These are phyloP conservation scores for Diabrotica virgifera DNA, from an alignment of 1,140 invertebrate genomes.

Conservation along the genomic window DNA sequence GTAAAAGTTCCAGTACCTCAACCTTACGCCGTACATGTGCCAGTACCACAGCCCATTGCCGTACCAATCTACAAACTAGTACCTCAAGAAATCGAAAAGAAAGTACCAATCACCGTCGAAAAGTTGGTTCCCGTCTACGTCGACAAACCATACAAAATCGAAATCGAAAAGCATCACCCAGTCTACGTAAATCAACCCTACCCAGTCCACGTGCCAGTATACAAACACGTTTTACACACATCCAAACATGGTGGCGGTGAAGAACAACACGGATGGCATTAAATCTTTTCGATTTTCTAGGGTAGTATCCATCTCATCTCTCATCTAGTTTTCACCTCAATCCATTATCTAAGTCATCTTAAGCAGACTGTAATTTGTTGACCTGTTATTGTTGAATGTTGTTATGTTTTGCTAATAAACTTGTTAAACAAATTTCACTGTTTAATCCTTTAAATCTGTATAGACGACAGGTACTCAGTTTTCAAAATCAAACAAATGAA, in stretches of 20 bases:
- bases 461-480: too few relatives aligned
- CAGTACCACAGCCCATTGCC: constrained; percentile 69
- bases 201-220: constrained; percentile 74
- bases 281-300: neutral
- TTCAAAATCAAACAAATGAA: too few relatives aligned
- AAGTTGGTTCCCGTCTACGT: constrained; percentile 73
- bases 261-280: constrained; percentile 1
- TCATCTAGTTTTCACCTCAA: neutral
- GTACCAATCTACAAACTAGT: constrained; percentile 70
- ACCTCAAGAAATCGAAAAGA: constrained; percentile 65
- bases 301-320: neutral
- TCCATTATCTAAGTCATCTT: neutral
- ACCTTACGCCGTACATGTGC: constrained; percentile 68
- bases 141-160: constrained; percentile 74
- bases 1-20: constrained; percentile 72
- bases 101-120: constrained; percentile 71
- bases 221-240: constrained; percentile 70
- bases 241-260: constrained; percentile 32
- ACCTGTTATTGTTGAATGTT: neutral
- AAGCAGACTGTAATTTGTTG: neutral
- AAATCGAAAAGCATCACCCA: constrained; percentile 73
- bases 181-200: constrained; percentile 71
- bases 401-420: neutral
- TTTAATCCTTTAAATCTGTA: neutral
- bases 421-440: neutral